phyloP scores from a whole-genome alignment of 2,113 vertebrate genomes.

The Epinephelus fuscoguttatus region DNA sequence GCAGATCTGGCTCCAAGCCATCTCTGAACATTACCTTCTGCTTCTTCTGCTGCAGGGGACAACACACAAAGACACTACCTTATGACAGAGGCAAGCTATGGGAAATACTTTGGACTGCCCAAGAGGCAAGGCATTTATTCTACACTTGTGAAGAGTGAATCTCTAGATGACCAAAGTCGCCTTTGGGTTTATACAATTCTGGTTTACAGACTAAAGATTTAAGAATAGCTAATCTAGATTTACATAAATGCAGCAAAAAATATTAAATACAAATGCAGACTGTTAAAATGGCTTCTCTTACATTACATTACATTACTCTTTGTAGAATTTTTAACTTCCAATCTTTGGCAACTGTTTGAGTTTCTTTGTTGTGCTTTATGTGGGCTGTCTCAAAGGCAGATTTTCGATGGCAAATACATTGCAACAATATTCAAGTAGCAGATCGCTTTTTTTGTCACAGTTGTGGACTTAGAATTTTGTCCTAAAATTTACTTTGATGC shows the following conservation, averaged over 20 bases:
- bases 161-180: not conserved
- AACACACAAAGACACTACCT: not conserved
- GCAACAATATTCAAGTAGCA: too few relatives aligned
- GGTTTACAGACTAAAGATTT: not conserved
- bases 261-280: too few relatives aligned
- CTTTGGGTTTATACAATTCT: not conserved
- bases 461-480: too few relatives aligned
- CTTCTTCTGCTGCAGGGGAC: conserved; percentile 76
- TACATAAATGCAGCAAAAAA: too few relatives aligned
- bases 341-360: too few relatives aligned
- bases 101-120: not conserved
- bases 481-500: not conserved
- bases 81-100: not conserved
- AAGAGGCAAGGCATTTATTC: not conserved
- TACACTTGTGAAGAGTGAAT: not conserved
- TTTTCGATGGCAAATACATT: too few relatives aligned
- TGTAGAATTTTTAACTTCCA: too few relatives aligned
- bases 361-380: not conserved
- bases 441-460: too few relatives aligned
- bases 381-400: not conserved
- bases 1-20: conserved; percentile 80
- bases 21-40: conserved; percentile 87
- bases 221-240: not conserved
- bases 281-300: too few relatives aligned
- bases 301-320: too few relatives aligned